phyloP scores from a whole-genome alignment of 2,113 vertebrate species.

The Emydura subglobosa region DNA sequence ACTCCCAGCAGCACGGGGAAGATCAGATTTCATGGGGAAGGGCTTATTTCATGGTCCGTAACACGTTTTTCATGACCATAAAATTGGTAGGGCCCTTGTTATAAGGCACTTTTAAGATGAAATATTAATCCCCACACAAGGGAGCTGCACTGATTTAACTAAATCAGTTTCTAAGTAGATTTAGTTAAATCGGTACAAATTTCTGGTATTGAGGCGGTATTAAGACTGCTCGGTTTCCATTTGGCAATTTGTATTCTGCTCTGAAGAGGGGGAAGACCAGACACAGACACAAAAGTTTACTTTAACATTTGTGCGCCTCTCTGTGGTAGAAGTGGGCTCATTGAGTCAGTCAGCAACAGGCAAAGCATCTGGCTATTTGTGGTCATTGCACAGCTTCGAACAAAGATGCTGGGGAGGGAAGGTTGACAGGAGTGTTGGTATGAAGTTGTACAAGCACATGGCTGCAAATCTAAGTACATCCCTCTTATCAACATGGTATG shows the following conservation, averaged over 20 bases:
- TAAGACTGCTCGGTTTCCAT: not conserved
- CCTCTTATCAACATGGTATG: not conserved
- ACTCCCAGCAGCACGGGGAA: too few relatives aligned
- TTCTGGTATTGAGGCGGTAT: not conserved
- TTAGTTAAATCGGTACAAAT: not conserved
- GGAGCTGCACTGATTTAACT: not conserved
- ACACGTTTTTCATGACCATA: too few relatives aligned
- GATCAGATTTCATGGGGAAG: too few relatives aligned
- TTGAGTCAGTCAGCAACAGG: not conserved
- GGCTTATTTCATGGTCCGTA: too few relatives aligned
- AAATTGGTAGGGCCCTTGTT: too few relatives aligned
- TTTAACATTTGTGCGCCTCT: not conserved
- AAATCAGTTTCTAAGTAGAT: not conserved
- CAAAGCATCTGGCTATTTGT: not conserved
- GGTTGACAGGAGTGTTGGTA: not conserved
- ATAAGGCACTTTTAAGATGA: not conserved
- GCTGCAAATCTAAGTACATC: not conserved
- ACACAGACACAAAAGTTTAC: slow-evolving; percentile 9
- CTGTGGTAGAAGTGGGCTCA: not conserved
- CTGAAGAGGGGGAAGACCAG: not conserved
- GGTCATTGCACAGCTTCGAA: not conserved
- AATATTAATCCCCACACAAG: not conserved
- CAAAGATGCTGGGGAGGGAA: not conserved
- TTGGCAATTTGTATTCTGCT: not conserved
- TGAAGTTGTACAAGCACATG: not conserved